These are phyloP conservation scores for Mustela nigripes DNA, from an alignment of 2,113 vertebrate genomes.

Conservation along the genomic window DNA sequence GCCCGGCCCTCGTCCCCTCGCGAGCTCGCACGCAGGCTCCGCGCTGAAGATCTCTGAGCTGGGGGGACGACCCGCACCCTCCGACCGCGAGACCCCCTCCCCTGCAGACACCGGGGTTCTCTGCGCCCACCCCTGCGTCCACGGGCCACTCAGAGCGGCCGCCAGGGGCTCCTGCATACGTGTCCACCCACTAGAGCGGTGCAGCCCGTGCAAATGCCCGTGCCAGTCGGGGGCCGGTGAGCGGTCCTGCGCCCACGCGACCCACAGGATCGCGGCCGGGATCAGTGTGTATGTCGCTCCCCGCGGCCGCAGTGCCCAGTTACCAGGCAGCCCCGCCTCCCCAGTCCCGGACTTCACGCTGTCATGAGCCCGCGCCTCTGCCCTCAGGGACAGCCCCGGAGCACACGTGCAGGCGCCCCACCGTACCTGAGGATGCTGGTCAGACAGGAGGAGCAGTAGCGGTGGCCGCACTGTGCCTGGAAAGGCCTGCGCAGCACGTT, in stretches of 20 bases:
- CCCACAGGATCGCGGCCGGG: not conserved
- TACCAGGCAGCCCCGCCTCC: not conserved
- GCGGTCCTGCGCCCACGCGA: not conserved
- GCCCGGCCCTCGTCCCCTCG: accelerated
- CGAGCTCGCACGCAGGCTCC: accelerated
- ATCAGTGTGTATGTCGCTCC: not conserved
- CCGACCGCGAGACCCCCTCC: accelerated
- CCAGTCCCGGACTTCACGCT: not conserved
- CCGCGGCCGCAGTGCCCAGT: not conserved
- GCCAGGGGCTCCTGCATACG: not conserved
- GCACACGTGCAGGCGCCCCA: not conserved
- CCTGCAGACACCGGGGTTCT: too few species aligned
- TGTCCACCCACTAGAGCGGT: too few species aligned
- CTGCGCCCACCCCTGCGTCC: not conserved
- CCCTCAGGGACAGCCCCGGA: not conserved
- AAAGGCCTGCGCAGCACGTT: slow-evolving; percentile 94
- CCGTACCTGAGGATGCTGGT: slow-evolving; percentile 93
- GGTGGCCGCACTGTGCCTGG: slow-evolving; percentile 96
- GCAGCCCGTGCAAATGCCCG: accelerated
- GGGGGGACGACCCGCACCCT: not conserved
- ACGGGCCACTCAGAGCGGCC: not conserved
- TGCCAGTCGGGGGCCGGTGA: too few species aligned
- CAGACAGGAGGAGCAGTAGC: slow-evolving; percentile 95
- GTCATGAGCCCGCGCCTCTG: too few species aligned
- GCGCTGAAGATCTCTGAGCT: accelerated